phyloP scores from a whole-genome alignment of 2,113 vertebrate genomes.

The Psilopogon haemacephalus region DNA sequence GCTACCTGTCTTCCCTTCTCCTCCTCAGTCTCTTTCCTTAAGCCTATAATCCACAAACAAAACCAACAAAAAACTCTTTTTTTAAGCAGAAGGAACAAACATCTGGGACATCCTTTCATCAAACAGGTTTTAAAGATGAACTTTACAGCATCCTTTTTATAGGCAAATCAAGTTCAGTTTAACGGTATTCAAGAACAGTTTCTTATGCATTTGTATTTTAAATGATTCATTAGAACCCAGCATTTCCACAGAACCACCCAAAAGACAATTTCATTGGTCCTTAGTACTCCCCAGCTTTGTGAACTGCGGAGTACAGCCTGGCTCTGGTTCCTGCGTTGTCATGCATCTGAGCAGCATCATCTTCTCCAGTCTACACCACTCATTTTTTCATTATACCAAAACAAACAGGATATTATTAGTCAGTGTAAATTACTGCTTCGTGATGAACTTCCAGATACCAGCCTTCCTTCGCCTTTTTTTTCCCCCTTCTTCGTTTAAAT shows the following conservation, averaged over 20 bases:
- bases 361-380: not conserved
- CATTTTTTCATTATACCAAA: constrained; percentile 15
- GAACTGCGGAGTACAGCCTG: not conserved
- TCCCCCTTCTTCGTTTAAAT: not conserved
- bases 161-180: not conserved
- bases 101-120: not conserved
- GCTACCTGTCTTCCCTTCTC: not conserved
- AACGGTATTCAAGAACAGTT: not conserved
- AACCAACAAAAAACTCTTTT: not conserved
- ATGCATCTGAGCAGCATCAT: not conserved
- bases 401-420: not conserved
- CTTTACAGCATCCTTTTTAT: not conserved
- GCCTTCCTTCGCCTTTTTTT: not conserved
- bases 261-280: not conserved
- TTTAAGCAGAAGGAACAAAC: not conserved
- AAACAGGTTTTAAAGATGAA: not conserved
- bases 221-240: not conserved
- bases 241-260: not conserved
- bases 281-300: not conserved
- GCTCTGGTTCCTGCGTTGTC: not conserved
- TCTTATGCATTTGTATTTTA: not conserved
- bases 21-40: not conserved
- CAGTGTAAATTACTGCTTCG: not conserved
- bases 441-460: constrained; percentile 2
- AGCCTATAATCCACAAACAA: not conserved